Evolutionary conservation across 2,113 vertebrate genomes (phyloP).

Genomic region (Coryphaenoides rupestris): DNA sequence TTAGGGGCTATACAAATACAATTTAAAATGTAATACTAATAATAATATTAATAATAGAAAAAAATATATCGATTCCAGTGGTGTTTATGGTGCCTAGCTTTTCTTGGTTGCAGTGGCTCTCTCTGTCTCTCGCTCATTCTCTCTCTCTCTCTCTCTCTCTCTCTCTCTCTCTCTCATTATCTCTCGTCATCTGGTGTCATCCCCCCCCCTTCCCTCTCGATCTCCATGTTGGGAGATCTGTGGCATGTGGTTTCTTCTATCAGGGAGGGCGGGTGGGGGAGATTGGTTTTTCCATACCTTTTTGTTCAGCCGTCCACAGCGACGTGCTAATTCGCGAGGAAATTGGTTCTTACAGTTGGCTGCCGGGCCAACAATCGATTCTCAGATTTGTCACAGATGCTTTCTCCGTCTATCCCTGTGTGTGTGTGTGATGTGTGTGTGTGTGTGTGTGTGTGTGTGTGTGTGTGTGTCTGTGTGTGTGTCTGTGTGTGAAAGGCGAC

Average conservation of each 20-base stretch:
- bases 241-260: background rate
- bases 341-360: constrained; percentile 14
- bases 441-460: constrained; percentile 8
- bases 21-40: too few species aligned
- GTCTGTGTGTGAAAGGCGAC: background rate
- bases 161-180: too few species aligned
- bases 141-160: too few species aligned
- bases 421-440: constrained; percentile 1
- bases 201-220: too few species aligned
- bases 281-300: constrained; percentile 4
- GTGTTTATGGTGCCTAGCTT: too few species aligned
- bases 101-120: too few species aligned
- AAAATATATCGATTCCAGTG: too few species aligned
- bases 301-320: background rate
- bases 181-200: too few species aligned
- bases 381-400: constrained; percentile 20
- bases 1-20: too few species aligned
- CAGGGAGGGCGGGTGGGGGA: too few species aligned
- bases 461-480: constrained; percentile 1
- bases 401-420: background rate
- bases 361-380: constrained; percentile 21
- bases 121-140: background rate
- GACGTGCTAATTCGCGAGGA: background rate
- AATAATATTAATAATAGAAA: too few species aligned
- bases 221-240: too few species aligned